Evolutionary conservation across 2,888 invertebrate species (phyloP), one percentile per base, ranked within the genome.

Genomic region (Phaedon cochleariae): DNA sequence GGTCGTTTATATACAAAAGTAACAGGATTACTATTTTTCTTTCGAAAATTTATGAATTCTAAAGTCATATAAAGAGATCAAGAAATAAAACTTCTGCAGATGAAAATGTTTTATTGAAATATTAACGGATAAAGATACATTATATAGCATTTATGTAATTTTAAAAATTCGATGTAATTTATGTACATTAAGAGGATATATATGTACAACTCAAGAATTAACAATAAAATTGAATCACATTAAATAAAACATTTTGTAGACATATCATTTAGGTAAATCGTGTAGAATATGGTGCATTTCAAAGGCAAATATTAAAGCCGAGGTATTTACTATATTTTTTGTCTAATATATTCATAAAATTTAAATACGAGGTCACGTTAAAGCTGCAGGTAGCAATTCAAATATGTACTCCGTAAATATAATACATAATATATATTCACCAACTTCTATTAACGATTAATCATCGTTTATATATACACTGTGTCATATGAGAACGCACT

Each of bases 21-120:
- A n/a, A n/a, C n/a, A n/a, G n/a, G n/a, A n/a, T n/a, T n/a, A n/a
- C n/a, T n/a, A n/a, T n/a, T n/a, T n/a, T n/a, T n/a, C n/a, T n/a
- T n/a, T n/a, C n/a, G n/a, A n/a, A n/a, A n/a, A n/a, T n/a, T n/a
- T n/a, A n/a, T n/a, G n/a, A n/a, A n/a, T n/a, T n/a, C n/a, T n/a
- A n/a, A n/a, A n/a, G n/a, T n/a, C n/a, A n/a, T n/a, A n/a, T n/a
- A n/a, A n/a, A n/a, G n/a, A n/a, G n/a, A n/a, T n/a, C n/a, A n/a
- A n/a, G 26, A 26, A 41, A 41, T 41, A n/a, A 34, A 10, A 57
- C 46, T 46, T 22, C 9, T 72, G 72, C 72, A 71, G 73, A 73
- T 73, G 72, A 72, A 73, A 73, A 73, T 57, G 67, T 69, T 73
- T 73, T 70, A 74, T 70, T 73, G 67, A 71, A 70, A 60, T 64